Conservation (phyloP, 2,888 invertebrate genomes). For the Machimus atricapillus region DNA sequence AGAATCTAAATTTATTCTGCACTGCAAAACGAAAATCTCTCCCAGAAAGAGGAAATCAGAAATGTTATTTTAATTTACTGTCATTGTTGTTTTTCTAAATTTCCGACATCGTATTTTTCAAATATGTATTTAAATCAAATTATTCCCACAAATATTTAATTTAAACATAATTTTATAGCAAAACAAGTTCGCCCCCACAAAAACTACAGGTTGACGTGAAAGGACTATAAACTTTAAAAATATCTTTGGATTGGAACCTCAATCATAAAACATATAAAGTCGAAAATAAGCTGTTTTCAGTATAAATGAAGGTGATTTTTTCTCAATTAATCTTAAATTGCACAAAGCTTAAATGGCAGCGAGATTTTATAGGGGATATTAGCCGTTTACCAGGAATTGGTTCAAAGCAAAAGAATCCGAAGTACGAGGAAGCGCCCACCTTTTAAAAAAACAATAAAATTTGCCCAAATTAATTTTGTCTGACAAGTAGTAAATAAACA, state of each 20-base stretch:
- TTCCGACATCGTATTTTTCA: neutral
- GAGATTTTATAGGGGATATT: neutral
- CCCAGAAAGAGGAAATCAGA: too few species aligned
- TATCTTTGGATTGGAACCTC: neutral
- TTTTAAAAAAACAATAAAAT: neutral
- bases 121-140: neutral
- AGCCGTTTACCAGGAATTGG: neutral
- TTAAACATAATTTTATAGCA: neutral
- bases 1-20: too few species aligned
- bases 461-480: neutral
- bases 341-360: neutral
- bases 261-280: neutral
- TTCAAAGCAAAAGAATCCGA: neutral
- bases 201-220: neutral
- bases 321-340: neutral
- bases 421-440: neutral
- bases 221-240: neutral
- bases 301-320: neutral
- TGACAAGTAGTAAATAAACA: neutral
- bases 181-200: neutral
- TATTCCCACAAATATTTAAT: neutral
- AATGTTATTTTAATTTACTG: neutral
- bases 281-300: neutral
- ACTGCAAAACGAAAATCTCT: too few species aligned
- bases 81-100: neutral